Evolutionary conservation across 2,888 invertebrate species (phyloP), one percentile per base, ranked within the genome.

Genomic region (Pyrrhosoma nymphula): DNA sequence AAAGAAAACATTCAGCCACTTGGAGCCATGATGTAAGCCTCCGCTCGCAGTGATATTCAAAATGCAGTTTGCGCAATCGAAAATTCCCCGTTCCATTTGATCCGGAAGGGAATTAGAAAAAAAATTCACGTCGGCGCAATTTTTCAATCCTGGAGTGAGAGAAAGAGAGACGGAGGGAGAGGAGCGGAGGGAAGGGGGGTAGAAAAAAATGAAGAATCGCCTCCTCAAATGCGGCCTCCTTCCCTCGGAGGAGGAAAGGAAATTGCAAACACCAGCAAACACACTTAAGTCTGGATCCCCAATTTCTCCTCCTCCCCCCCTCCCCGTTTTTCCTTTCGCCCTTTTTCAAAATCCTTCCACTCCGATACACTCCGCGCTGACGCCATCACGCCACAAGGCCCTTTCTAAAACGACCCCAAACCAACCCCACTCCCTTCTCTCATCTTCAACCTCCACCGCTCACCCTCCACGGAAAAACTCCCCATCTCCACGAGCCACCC

Each of bases 301-400:
- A 93, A 69, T 93, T 93, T 69, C 75, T 63, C 89, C 89, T 18
- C 89, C 47, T 30, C 39, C 88, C 16, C 16, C 16, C 18, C 88
- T 23, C 39, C 35, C 10, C 35, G 23, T 88, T 88, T 47, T 56
- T 89, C 89, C 89, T 89, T 47, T 82, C 82, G 82, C 82, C 82
- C 82, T 82, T 82, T 82, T 82, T 82, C 82, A 82, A 82, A 82
- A 82, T 82, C 82, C 82, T 82, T 82, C 89, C 89, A 56, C 89
- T 60, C 93, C 93, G 93, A 93, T 93, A 93, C 93, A 93, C 93
- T 69, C 93, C 93, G 23, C 89, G 82, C 82, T 82, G 89, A 89
- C 89, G 89, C 69, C 93, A 69, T 93, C 93, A 69, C 93, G 89
- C 89, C 89, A 89, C 89, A 56, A 82, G 82, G 89, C 56, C 89